Conservation (phyloP, 2,888 invertebrate species). For the Acrobasis consociella region DNA sequence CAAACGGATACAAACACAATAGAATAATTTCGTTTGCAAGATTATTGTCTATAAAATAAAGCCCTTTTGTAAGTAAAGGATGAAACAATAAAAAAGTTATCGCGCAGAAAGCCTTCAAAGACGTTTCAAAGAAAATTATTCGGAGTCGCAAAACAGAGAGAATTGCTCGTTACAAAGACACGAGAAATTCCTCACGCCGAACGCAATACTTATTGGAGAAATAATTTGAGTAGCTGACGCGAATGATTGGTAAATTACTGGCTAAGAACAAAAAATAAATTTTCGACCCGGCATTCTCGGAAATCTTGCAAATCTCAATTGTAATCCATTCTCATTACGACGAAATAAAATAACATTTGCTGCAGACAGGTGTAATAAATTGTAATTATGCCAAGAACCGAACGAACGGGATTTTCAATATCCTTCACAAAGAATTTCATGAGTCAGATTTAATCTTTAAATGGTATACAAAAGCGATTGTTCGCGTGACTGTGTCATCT, state of each 20-base stretch:
- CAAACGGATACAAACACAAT: constrained; percentile 24
- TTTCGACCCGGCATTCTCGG: constrained; percentile 24
- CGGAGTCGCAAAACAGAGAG: constrained; percentile 43
- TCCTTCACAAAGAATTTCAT: constrained; percentile 4
- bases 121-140: constrained; percentile 50
- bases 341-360: constrained; percentile 9
- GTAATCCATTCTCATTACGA: constrained; percentile 7
- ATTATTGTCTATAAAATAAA: constrained; percentile 36
- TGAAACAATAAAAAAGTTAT: constrained; percentile 49
- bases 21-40: constrained; percentile 30
- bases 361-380: constrained; percentile 8
- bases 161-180: constrained; percentile 42
- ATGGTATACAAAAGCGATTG: constrained; percentile 3
- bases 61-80: constrained; percentile 41
- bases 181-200: constrained; percentile 36
- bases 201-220: constrained; percentile 39
- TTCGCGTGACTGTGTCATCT: constrained; percentile 4
- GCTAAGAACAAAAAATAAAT: constrained; percentile 29
- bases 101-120: constrained; percentile 34
- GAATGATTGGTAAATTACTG: constrained; percentile 40
- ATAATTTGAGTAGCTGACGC: constrained; percentile 38
- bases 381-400: constrained; percentile 1
- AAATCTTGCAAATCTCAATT: constrained; percentile 18
- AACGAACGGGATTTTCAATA: constrained; percentile 1
- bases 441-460: constrained; percentile 10